Percentiles rank a stretch among this genome's conserved stretches.
Conservation (phyloP, 35 echinoderm and acorn worm species). For the Lytechinus pictus region DNA sequence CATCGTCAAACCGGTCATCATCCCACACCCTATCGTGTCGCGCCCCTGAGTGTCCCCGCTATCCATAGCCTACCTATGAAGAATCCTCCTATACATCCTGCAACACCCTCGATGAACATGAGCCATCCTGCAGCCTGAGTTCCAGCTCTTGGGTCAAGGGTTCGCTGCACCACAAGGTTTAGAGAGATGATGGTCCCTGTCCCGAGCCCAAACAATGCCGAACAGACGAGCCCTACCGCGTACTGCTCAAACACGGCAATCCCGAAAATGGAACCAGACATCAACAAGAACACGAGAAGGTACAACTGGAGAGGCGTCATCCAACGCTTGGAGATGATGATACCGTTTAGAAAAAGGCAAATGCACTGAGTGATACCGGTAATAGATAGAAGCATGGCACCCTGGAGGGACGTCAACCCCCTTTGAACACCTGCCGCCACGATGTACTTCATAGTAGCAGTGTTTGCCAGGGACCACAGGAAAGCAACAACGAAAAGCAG, state of each 20-base stretch:
- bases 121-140: slow-evolving; percentile 33
- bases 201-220: slow-evolving; percentile 13
- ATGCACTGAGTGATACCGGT: slow-evolving; percentile 20
- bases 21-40: too few species aligned
- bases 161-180: slow-evolving; percentile 29
- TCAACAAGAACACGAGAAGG: slow-evolving; percentile 7
- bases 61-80: not conserved
- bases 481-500: not conserved
- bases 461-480: slow-evolving; percentile 32
- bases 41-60: too few species aligned
- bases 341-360: not conserved
- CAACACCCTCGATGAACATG: slow-evolving; percentile 42
- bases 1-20: too few species aligned
- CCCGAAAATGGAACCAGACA: not conserved
- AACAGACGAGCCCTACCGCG: not conserved
- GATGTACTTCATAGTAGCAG: slow-evolving; percentile 36
- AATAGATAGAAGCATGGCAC: slow-evolving; percentile 1
- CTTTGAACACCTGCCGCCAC: not conserved
- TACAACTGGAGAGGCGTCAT: slow-evolving; percentile 23
- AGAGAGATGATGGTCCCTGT: slow-evolving; percentile 10
- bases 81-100: slow-evolving; percentile 15
- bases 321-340: slow-evolving; percentile 20
- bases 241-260: slow-evolving; percentile 16
- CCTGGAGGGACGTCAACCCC: not conserved
- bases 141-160: not conserved